Percentiles rank a stretch among this genome's conserved stretches.
Conservation (phyloP, 1,140 invertebrate species). For the Solenopsis invicta region DNA sequence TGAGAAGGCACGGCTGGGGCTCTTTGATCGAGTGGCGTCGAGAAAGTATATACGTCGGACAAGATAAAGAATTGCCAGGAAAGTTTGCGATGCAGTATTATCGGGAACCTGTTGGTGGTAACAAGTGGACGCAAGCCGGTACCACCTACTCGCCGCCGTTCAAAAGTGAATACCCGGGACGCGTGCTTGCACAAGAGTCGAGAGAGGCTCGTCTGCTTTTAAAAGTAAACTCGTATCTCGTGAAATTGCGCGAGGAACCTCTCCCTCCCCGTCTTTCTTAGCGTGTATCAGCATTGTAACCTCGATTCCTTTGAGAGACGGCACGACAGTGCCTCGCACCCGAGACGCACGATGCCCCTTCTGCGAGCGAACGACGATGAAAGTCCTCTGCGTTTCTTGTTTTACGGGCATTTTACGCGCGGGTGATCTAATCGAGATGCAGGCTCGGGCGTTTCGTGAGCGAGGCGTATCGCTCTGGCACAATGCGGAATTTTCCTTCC, state of each 20-base stretch:
- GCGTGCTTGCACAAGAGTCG: constrained; percentile 66
- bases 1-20: constrained; percentile 16
- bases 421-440: constrained; percentile 8
- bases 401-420: constrained; percentile 19
- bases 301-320: constrained; percentile 66
- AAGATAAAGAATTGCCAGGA: constrained; percentile 50
- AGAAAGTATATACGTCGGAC: constrained; percentile 70
- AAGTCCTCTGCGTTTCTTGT: constrained; percentile 22
- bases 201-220: constrained; percentile 49
- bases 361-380: constrained; percentile 13
- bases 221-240: constrained; percentile 59
- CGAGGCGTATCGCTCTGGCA: background rate
- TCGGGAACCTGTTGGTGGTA: constrained; percentile 39
- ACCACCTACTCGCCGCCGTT: constrained; percentile 16
- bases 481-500: background rate
- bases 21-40: constrained; percentile 41
- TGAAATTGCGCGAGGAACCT: constrained; percentile 61
- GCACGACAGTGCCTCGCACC: constrained; percentile 40
- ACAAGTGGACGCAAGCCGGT: constrained; percentile 34
- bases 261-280: constrained; percentile 15
- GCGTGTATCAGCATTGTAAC: constrained; percentile 65
- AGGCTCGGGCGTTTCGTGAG: background rate
- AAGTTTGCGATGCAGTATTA: constrained; percentile 55
- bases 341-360: constrained; percentile 30
- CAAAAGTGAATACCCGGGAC: constrained; percentile 56